Evolutionary conservation across 2,888 invertebrate genomes (phyloP), one percentile per base, ranked within the genome.

Genomic region (Stenolophus ochropezus): DNA sequence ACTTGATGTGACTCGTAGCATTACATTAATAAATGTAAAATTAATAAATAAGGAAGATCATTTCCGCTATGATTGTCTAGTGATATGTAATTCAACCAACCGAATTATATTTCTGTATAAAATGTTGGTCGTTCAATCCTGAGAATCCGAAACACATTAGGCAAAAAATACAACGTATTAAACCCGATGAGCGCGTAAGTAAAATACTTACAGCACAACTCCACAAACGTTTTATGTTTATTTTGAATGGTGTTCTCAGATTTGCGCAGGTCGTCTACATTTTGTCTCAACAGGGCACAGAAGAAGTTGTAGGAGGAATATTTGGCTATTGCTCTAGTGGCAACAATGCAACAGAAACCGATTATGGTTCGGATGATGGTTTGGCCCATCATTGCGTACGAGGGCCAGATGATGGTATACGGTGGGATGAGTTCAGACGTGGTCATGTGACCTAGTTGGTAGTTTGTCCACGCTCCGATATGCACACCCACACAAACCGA

Each of bases 381-480:
- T 86, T 91, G 91, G 81, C 94, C 93, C 69, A 94, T 85, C 93
- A 95, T 95, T 85, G 92, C 91, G 82, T 92, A 92, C 0, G 94
- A 93, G 5, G 96, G 96, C 94, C 96, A 96, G 85, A 94, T 92
- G 86, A 97, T 93, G 82, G 91, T 88, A 89, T 96, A 96, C 4
- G 95, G 96, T 27, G 91, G 89, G 5, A 89, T 88, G n/a, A 91
- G 87, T 83, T 92, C 91, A 0, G 90, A 88, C 49, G 91, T 90
- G n/a, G 87, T 89, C 91, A 94, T 91, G 86, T 93, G 91, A n/a
- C 96, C 96, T 11, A 94, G 91, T 88, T 94, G 95, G 88, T 94
- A 96, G 90, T 96, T 96, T 51, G 95, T 89, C 97, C 97, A 97
- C 3, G 96, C 93, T 18, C 96, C 97, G 1, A 93, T 88, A 69